Evolutionary conservation across 2,113 vertebrate species (phyloP), one percentile per base, ranked within the genome.

Genomic region (Cygnus atratus): DNA sequence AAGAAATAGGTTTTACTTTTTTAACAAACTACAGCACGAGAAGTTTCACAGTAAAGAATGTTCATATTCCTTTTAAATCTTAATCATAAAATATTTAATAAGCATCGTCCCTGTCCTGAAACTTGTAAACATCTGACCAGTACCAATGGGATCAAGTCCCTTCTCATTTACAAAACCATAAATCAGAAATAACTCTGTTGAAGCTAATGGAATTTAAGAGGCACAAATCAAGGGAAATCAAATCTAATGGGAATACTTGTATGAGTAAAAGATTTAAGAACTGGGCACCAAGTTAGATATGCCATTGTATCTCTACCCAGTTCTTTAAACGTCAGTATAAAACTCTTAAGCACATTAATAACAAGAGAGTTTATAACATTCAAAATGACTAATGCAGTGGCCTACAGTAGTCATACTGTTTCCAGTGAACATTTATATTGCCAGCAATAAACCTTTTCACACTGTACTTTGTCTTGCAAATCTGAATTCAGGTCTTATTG

Each of bases 311-410:
- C 66, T 90, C 84, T 83, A 63, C 61, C 28, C 66, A 88, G 50
- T 95, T 90, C 91, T 88, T 97, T 93, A 90, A 94, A 92, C 63
- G 88, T 75, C 79, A 88, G 11, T 63, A 67, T 90, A 94, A 88
- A 90, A 87, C 92, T 92, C 83, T 84, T 39, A 93, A 91, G 83
- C 68, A 59, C 21, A 73, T 58, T 65, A 88, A 93, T 61, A 95
- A 82, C 63, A 95, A 93, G 41, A 63, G 43, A 96, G 87, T 78
- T 76, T 76, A 81, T 18, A 80, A 68, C 28, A 70, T 66, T 95
- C 61, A 61, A 67, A 59, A 59, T 75, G 3, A 94, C 41, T 88
- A 67, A 96, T 57, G 54, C 54, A 77, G 76, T 74, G 84, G 77
- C 35, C 63, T 93, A 96, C 26, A 73, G 63, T 63, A 93, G 59